Evolutionary conservation across 2,797 vertebrate genomes (phyloP), one percentile per base, ranked within the genome.

Genomic region (Distichodus sexfasciatus): DNA sequence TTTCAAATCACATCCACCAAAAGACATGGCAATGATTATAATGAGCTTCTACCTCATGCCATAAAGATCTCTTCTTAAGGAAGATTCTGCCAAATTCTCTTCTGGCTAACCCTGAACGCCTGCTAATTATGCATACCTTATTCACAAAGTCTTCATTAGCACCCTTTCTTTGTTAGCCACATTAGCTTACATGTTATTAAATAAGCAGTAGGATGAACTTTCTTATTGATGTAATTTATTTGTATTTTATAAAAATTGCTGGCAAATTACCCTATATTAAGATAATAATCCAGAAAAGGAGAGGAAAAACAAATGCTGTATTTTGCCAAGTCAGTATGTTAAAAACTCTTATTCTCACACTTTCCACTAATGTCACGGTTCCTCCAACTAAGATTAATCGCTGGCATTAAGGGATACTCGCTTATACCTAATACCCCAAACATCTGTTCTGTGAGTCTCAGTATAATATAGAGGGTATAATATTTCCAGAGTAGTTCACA

Each of bases 271-370:
- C 57, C 8, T 68, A 29, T 19, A 15, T 36, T 43, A n/a, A 23
- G 19, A 46, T 50, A 64, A 69, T 44, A 35, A 69, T 59, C 38
- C 14, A 47, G 14, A 29, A 19, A 12, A 65, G 46, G 50, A 38
- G 4, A 17, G 51, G 40, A 36, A 57, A 36, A 57, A 7, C 4
- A 11, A 36, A 10, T 40, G 54, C 21, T 58, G 14, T 7, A 24
- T 73, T 72, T 67, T 9, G 33, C 60, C 31, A 15, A 74, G 51
- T 74, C 66, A 63, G 50, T 63, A 38, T 26, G 51, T 62, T 35
- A 64, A 53, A 54, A 47, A 40, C 12, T 58, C 11, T 3, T 60
- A 40, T 58, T 58, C 35, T 21, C n/a, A n/a, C 21, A 59, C 17
- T 4, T 43, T 51, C 58, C 3, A 15, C 29, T 57, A 15, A 21